Evolutionary conservation across 2,113 vertebrate species (phyloP).

Genomic region (Willisornis vidua): DNA sequence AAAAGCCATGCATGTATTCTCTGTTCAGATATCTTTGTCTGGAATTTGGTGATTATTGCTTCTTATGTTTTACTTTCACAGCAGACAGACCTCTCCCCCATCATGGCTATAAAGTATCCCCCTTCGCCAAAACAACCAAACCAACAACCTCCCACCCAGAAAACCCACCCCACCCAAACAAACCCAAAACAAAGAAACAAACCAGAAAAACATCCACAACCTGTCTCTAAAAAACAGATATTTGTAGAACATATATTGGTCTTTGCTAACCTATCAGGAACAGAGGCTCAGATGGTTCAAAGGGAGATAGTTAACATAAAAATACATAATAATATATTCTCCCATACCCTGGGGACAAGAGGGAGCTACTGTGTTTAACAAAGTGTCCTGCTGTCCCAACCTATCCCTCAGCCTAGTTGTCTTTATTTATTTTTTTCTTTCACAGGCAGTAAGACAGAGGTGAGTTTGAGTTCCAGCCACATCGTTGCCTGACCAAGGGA

Average conservation of each 20-base stretch:
- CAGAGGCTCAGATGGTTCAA: neutral
- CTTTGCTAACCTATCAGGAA: neutral
- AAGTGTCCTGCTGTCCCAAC: neutral
- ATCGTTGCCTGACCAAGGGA: neutral
- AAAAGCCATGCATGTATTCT: neutral
- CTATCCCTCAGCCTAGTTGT: neutral
- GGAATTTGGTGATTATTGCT: neutral
- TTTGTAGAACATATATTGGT: neutral
- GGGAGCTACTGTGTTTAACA: neutral
- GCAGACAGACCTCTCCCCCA: neutral
- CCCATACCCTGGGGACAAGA: neutral
- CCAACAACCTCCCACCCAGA: neutral
- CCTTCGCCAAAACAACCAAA: rapidly evolving
- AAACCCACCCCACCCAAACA: neutral
- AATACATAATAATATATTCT: neutral
- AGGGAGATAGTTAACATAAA: neutral
- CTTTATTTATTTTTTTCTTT: neutral
- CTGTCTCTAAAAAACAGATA: neutral
- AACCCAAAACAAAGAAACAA: neutral
- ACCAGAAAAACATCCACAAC: neutral
- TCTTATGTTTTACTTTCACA: neutral
- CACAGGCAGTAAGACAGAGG: neutral
- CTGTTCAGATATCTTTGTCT: neutral
- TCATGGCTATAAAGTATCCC: rapidly evolving
- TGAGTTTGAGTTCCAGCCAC: neutral